Evolutionary conservation across 2,888 invertebrate genomes (phyloP).

Genomic region (Beris morrisii): DNA sequence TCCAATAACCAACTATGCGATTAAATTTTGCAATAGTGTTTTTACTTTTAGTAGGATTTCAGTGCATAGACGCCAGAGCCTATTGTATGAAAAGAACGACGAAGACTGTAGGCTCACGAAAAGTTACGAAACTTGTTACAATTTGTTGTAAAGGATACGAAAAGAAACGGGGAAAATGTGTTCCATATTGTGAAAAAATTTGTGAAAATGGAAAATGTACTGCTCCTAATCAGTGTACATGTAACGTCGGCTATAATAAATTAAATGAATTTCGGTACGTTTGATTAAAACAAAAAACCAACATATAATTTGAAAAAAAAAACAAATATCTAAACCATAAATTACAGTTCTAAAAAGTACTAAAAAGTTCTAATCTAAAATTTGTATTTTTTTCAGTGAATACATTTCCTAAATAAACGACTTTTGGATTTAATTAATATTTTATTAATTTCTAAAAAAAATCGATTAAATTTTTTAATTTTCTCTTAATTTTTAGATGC

Average conservation of each 20-base stretch:
- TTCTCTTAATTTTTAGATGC: slow-evolving; percentile 40
- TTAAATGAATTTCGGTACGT: slow-evolving; percentile 16
- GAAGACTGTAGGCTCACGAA: neutral
- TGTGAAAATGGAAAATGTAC: slow-evolving; percentile 49
- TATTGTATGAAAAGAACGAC: slow-evolving; percentile 8
- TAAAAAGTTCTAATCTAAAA: no score
- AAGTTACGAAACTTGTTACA: neutral
- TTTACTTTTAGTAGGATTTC: no score
- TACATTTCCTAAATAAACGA: no score
- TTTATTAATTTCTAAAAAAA: no score
- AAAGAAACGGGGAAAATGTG: slow-evolving; percentile 33
- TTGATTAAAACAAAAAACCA: no score
- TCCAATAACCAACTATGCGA: no score
- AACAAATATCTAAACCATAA: no score
- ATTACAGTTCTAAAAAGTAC: no score
- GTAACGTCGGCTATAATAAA: slow-evolving; percentile 45
- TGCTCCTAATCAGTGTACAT: slow-evolving; percentile 54
- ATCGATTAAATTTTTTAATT: neutral
- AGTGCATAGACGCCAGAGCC: neutral
- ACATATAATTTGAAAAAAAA: no score
- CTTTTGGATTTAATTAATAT: no score
- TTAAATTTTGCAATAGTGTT: no score
- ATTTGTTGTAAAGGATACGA: slow-evolving; percentile 22
- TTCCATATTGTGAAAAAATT: slow-evolving; percentile 38
- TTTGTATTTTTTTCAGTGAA: no score